Base-by-base conservation (phyloP, 2,113 vertebrate genomes). In the Cariama cristata region DNA sequence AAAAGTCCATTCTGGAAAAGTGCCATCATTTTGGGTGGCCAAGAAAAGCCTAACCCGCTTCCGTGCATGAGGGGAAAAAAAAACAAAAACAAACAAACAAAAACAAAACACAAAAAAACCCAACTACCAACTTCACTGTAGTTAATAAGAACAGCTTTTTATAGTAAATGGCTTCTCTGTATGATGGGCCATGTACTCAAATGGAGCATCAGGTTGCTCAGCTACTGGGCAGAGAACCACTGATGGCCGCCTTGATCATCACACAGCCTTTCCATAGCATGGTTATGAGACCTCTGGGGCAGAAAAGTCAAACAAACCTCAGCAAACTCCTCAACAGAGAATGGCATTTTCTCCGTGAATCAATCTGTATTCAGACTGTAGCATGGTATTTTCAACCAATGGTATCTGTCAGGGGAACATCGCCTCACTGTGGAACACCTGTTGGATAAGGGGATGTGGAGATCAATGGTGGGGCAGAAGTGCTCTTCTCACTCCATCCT, bases 341-440 rank as follows among this genome's bases (percentile, higher is more conserved):
- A 14, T 8, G 56, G 4, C 7, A 9, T 52, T 89, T 88, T 52
- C 69, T 59, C 19, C 44, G 38, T 21, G 20, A 56, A 7, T 15
- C 15, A 23, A 24, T 10, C 20, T 1, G 0, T n/a, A 22, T n/a
- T 56, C 50, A 50, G 28, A 27, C 4, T 23, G 16, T 6, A 35
- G 58, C 24, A 53, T 18, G 8, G 24, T n/a, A 9, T 4, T 49
- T 66, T 44, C 4, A 6, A 32, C 26, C 40, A 30, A 12, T 11
- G 15, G 4, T 19, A 5, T 15, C 44, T 28, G 3, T 38, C 38
- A 56, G 32, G 26, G 17, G 30, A 79, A n/a, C 40, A 6, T 0
- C 76, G 52, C 12, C 22, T 24, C 24, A 24, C 24, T 23, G 35
- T 4, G 4, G 76, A 56, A 5, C 3, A 4, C 4, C 35, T 52